Base-by-base conservation (phyloP, 2,113 vertebrate species). In the Calyptommatus sinebrachiatus region DNA sequence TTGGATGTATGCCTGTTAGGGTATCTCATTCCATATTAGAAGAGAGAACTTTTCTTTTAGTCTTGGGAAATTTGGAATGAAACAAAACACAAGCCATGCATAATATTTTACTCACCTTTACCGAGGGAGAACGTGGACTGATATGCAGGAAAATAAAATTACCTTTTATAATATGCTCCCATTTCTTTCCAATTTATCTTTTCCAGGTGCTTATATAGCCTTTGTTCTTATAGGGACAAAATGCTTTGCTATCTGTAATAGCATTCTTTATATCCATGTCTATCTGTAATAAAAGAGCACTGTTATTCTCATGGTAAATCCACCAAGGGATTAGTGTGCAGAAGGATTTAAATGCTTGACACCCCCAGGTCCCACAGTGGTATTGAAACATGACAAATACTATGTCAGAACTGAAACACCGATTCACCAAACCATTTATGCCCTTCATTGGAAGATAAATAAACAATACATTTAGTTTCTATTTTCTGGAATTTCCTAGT, bases 1-100 rank as follows among this genome's bases (percentile, higher is more conserved):
- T 93, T 91, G 85, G 84, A 86, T 91, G 86, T 92, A 89, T 86
- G 82, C 78, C 77, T 91, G 89, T 93, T 90, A 90, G 87, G 88
- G 82, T 81, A 91, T 90, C 84, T 90, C 85, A 87, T 85, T 90
- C 88, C 71, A 84, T 89, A 63, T 77, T 84, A 73, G 77, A 73
- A 80, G 76, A 88, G 84, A 88, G 86, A 89, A 83, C 77, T 35
- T 89, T 72, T 70, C 84, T 84, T 87, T 79, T 45, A 63, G 80
- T 87, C 66, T 62, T 82, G n/a, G 80, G 84, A 89, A 90, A 86
- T 76, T 70, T 84, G 83, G 85, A 90, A 90, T 80, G 84, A 88
- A 76, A 76, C 76, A 73, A 85, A 89, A 87, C 0, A 9, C 50
- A 89, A 84, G 48, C 0, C 0, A 79, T 57, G 57, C 77, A 78